Percentiles rank a stretch among this genome's conserved stretches.
Conservation (phyloP, 2,113 vertebrate species). For the Phalacrocorax pelagicus region DNA sequence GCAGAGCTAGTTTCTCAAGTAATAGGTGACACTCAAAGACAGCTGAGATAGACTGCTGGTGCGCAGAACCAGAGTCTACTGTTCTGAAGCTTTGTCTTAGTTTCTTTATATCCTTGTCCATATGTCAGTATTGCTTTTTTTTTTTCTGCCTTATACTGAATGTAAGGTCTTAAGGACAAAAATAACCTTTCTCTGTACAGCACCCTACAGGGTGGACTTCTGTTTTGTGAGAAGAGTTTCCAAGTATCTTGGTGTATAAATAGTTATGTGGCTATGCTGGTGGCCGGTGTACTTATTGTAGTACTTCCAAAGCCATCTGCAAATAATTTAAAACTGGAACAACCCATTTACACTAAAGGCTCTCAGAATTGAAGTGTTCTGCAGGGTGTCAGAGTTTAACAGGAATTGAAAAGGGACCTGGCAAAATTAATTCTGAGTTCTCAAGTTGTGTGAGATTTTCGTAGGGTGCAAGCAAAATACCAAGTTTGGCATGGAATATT, state of each 20-base stretch:
- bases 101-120: not conserved
- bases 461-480: not conserved
- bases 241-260: not conserved
- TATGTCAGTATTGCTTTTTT: not conserved
- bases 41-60: not conserved
- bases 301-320: not conserved
- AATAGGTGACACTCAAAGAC: not conserved
- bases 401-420: not conserved
- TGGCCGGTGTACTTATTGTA: not conserved
- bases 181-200: not conserved
- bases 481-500: not conserved
- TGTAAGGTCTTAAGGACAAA: not conserved
- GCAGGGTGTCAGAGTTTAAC: not conserved
- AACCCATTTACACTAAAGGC: not conserved
- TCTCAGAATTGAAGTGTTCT: not conserved
- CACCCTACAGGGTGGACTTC: conserved; percentile 15
- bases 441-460: not conserved
- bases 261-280: not conserved
- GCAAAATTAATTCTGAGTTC: not conserved
- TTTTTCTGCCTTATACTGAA: not conserved
- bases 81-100: not conserved
- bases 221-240: conserved; percentile 14
- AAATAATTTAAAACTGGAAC: not conserved
- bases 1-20: not conserved
- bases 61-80: not conserved